Evolutionary conservation across 92 coral and sea anemone genomes (phyloP).

Genomic region (Epizoanthus scotinus): DNA sequence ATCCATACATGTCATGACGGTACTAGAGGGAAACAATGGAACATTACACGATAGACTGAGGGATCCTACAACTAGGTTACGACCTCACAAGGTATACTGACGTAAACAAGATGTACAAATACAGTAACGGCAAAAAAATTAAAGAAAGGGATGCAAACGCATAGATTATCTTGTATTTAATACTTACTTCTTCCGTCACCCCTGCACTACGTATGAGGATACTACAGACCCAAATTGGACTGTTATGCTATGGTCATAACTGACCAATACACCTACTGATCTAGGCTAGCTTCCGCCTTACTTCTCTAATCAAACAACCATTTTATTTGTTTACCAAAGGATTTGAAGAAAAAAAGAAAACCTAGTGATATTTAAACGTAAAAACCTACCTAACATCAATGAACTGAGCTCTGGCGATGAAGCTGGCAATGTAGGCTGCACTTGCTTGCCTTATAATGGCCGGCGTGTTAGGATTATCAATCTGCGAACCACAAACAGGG

Average conservation of each 20-base stretch:
- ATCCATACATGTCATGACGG: slow-evolving; percentile 82
- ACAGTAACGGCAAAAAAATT: no score
- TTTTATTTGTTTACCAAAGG: no score
- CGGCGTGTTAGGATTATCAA: slow-evolving; percentile 76
- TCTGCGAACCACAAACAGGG: slow-evolving; percentile 46
- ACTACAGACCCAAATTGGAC: neutral
- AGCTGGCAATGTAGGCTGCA: slow-evolving; percentile 88
- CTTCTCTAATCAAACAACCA: no score
- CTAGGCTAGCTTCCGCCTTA: no score
- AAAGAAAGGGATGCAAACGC: no score
- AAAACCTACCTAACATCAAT: slow-evolving; percentile 65
- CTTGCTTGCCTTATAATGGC: slow-evolving; percentile 79
- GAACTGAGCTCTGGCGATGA: slow-evolving; percentile 86
- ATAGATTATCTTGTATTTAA: no score
- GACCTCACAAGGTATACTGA: neutral
- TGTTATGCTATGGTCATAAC: neutral
- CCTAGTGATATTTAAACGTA: neutral
- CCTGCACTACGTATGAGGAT: no score
- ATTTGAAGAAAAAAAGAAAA: neutral
- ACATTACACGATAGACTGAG: neutral
- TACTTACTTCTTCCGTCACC: no score
- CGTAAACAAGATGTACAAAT: no score
- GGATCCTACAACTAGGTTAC: neutral
- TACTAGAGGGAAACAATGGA: slow-evolving; percentile 50
- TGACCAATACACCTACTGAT: no score